Percentiles rank a stretch among this genome's conserved stretches.
phyloP scores from a whole-genome alignment of 2,797 vertebrate genomes.

The Spinibarbus caldwelli region DNA sequence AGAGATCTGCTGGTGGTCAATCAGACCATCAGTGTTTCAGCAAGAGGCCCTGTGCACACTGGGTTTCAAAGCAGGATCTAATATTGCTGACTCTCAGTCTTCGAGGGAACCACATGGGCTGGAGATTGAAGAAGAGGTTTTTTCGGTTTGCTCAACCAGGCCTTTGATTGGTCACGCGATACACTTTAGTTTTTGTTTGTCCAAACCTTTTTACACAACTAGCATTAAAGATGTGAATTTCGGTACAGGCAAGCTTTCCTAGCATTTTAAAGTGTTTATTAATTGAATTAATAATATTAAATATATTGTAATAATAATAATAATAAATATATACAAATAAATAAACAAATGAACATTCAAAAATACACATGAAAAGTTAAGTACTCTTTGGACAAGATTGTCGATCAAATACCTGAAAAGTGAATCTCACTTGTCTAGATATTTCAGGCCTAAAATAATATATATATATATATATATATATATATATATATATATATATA shows the following conservation, averaged over 20 bases:
- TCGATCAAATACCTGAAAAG: no score
- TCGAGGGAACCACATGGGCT: not conserved
- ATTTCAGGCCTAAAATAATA: no score
- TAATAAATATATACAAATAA: no score
- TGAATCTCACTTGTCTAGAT: no score
- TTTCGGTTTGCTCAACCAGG: not conserved
- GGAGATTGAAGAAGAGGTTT: not conserved
- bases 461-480: no score
- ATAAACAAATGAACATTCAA: not conserved
- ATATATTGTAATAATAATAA: no score
- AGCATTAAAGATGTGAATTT: not conserved
- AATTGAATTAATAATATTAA: no score
- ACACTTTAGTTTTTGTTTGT: not conserved
- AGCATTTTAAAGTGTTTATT: not conserved
- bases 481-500: no score
- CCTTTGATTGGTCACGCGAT: not conserved
- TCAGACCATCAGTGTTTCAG: not conserved
- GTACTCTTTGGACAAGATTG: no score
- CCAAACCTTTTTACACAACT: not conserved
- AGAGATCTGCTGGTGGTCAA: not conserved
- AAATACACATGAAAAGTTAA: no score
- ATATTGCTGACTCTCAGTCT: conserved; percentile 49
- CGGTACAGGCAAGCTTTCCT: not conserved
- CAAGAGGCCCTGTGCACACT: not conserved
- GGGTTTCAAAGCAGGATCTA: conserved; percentile 44